phyloP scores from a whole-genome alignment of 2,888 invertebrate genomes.

The Antheraea assamensis region DNA sequence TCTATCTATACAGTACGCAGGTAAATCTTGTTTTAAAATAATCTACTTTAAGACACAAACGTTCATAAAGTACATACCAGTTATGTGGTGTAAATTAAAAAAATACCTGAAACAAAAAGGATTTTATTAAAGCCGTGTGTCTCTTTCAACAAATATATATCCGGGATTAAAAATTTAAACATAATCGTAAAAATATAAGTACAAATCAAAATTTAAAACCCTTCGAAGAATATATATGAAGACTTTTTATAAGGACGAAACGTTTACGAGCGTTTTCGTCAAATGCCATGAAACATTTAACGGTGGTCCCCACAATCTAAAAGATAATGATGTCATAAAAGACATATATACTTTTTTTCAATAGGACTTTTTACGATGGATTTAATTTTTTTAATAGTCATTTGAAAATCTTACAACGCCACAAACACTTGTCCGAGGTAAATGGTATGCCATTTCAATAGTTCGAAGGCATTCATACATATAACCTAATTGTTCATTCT shows the following conservation, averaged over 20 bases:
- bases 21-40: background rate
- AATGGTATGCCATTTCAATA: background rate
- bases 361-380: background rate
- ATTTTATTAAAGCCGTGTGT: background rate
- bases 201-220: background rate
- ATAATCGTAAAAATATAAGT: background rate
- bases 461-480: background rate
- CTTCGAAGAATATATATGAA: background rate
- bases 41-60: background rate
- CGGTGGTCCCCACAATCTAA: conserved; percentile 37
- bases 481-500: background rate
- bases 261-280: conserved; percentile 47
- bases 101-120: background rate
- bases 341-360: conserved; percentile 12
- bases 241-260: conserved; percentile 33
- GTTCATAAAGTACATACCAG: background rate
- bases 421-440: background rate
- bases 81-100: background rate
- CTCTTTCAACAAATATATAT: background rate
- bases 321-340: conserved; percentile 35
- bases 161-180: background rate
- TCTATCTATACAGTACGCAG: background rate
- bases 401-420: background rate
- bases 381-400: background rate
- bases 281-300: conserved; percentile 56